Evolutionary conservation across 2,888 invertebrate species (phyloP), one percentile per base, ranked within the genome.

Genomic region (Ceratothoa steindachneri): DNA sequence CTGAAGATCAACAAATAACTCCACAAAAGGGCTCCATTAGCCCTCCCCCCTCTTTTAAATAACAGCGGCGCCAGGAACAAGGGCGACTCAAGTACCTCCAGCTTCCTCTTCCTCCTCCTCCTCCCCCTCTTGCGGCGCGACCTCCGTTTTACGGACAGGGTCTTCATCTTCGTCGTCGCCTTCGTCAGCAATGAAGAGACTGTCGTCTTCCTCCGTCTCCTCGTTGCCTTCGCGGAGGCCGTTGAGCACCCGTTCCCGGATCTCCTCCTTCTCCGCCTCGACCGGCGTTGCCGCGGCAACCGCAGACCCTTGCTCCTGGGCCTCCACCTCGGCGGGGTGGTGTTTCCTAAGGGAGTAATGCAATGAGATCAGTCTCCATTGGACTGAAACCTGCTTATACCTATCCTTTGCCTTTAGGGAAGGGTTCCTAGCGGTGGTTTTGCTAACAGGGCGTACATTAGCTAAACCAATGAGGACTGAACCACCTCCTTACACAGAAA

Each of bases 191-290:
- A 15, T 55, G 27, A 24, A 52, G n/a, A 19, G 22, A 9, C 30
- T 66, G 12, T 84, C 83, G 51, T 85, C 84, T 30, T 86, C 86
- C 52, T 86, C 86, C 22, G 87, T 87, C 75, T 87, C 89, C 81
- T 91, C 91, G 80, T 89, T 89, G 92, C 92, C 93, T 82, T 93
- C 92, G 0, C 91, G 91, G 73, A 92, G 84, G 60, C 92, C 85
- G 81, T 90, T 89, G 73, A 87, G 89, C 29, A 68, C 60, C 2
- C 60, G n/a, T 24, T 60, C 60, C 27, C 60, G 12, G 24, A 9
- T 24, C 24, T 60, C 60, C 24, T 24, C 60, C 12, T 60, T 24
- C 9, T 60, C 60, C 19, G 22, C 24, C 24, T 24, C 60, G 12
- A 15, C 27, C 12, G 60, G 24, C 27, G 60, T 24, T 3, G 60